Base-by-base conservation (phyloP, 2,888 invertebrate genomes). In the Merodon equestris region DNA sequence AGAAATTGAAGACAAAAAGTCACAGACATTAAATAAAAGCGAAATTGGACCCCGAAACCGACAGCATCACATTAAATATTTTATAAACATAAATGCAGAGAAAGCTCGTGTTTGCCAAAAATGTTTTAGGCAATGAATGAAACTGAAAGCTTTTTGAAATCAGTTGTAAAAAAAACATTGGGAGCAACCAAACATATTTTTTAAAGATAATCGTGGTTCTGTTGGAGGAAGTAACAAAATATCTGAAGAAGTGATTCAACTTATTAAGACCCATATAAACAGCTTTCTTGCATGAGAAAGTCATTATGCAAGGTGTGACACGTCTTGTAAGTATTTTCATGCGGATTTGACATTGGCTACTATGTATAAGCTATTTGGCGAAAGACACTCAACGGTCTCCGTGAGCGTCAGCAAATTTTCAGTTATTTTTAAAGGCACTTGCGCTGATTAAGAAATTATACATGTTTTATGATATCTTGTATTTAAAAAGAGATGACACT, bases 321-420 rank as follows among this genome's bases (percentile, higher is more conserved):
- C 60, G 9, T 17, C 38, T 27, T 27, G 27, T 17, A 61, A 50
- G 42, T 61, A 42, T 15, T 50, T 50, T 50, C 40, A 60, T 2
- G 27, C 27, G 27, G 27, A 27, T 27, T 50, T 50, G 40, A 42
- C 40, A 50, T 61, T 40, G 19, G 38, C 48, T 38, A 60, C 13
- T 38, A 60, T 81, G 67, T 73, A 81, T 45, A 70, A 63, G 45
- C 64, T 82, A 42, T 77, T 71, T 70, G 64, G 73, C 53, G 70
- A 72, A 67, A 67, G 67, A 66, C 38, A 74, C 71, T 36, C 48
- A 40, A n/a, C 48, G 14, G 50, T 19, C 13, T 60, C 40, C 50
- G n/a, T 60, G 10, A 63, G 61, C 48, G 38, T 61, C 27, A 50
- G 63, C 60, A 57, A 50, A 50, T 51, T 50, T 56, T 50, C 67